phyloP scores from a whole-genome alignment of 2,113 vertebrate genomes.

The Barbus barbus region DNA sequence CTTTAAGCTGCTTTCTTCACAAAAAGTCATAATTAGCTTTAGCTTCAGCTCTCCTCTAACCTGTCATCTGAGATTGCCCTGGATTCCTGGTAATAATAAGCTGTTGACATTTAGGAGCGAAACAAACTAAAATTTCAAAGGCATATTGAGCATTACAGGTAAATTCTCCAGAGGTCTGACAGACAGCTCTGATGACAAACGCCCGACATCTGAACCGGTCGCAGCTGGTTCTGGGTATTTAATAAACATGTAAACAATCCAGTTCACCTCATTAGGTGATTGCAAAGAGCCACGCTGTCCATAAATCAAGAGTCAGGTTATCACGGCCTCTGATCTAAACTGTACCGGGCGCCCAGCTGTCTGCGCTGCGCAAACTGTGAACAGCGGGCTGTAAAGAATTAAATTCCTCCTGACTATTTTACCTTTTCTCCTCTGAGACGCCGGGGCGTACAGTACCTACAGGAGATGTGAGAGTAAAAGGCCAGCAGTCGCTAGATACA shows the following conservation, averaged over 20 bases:
- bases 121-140: background rate
- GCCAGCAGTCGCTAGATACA: no score
- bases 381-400: conserved; percentile 91
- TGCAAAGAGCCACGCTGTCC: conserved; percentile 80
- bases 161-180: conserved; percentile 28
- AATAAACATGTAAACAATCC: conserved; percentile 99
- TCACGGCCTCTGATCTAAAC: conserved; percentile 96
- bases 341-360: conserved; percentile 93
- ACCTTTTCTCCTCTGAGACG: conserved; percentile 41
- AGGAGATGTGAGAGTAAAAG: background rate
- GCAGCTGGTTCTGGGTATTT: conserved; percentile 96
- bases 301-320: conserved; percentile 97
- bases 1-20: background rate
- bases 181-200: conserved; percentile 73
- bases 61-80: background rate
- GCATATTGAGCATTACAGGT: conserved; percentile 23
- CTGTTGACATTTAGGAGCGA: background rate
- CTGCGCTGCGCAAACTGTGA: conserved; percentile 82
- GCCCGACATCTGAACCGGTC: conserved; percentile 69
- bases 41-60: background rate
- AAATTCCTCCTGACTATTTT: conserved; percentile 67
- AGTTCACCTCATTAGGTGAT: conserved; percentile 96
- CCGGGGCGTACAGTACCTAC: background rate
- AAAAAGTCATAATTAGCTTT: background rate
- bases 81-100: background rate